A percentile compares a stretch with the other conserved stretches of the same genome.
Conservation (phyloP, 2,113 vertebrate genomes). For the Uria lomvia region DNA sequence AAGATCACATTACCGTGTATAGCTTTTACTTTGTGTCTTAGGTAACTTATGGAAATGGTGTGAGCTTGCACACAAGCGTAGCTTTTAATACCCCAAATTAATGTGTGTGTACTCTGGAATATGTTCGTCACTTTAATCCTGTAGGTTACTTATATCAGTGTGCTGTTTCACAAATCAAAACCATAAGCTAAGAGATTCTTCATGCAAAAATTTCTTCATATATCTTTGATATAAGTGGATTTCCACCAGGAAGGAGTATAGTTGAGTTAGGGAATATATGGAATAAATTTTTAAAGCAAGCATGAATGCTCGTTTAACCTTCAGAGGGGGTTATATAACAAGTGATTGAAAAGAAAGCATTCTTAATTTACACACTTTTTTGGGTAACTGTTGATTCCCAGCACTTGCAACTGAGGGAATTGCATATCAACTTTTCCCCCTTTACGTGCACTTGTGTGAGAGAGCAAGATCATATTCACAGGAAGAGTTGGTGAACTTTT, state of each 20-base stretch:
- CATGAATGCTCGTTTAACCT: neutral
- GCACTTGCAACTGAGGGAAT: neutral
- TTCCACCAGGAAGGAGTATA: neutral
- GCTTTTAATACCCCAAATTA: neutral
- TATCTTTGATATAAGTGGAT: neutral
- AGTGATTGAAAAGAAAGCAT: neutral
- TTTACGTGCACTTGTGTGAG: neutral
- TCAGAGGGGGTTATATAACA: neutral
- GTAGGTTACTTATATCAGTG: neutral
- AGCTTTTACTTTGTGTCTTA: neutral
- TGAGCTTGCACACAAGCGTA: neutral
- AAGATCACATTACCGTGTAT: neutral
- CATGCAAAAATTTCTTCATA: neutral
- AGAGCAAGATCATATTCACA: neutral
- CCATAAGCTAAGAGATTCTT: neutral
- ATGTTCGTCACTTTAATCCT: neutral
- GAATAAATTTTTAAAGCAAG: neutral
- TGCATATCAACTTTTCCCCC: accelerated
- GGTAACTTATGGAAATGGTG: neutral
- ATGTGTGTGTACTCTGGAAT: neutral
- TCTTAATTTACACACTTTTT: neutral
- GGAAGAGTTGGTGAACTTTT: neutral
- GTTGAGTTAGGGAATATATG: neutral
- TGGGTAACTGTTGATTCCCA: neutral
- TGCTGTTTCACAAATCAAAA: neutral